A percentile compares a stretch with the other conserved stretches of the same genome.
phyloP scores from a whole-genome alignment of 2,113 vertebrate species.

The Ctenodactylus gundi region DNA sequence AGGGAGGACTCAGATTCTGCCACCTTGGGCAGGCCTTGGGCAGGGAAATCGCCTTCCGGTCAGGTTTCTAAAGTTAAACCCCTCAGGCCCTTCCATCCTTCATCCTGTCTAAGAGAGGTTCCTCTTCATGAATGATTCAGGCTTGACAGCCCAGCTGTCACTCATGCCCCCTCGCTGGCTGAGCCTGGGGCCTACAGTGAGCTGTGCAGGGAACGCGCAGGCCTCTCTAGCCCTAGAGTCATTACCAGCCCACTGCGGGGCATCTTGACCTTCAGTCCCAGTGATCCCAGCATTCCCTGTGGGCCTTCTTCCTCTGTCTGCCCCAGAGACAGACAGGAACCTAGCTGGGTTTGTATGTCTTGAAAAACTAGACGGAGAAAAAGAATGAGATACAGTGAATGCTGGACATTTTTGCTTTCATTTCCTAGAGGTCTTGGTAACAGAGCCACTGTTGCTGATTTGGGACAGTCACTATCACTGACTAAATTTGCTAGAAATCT shows the following conservation, averaged over 20 bases:
- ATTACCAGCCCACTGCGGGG: accelerated
- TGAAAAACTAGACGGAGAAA: not conserved
- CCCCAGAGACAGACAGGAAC: not conserved
- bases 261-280: not conserved
- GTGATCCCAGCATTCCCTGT: too few relatives aligned
- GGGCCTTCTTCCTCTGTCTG: not conserved
- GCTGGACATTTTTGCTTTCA: not conserved
- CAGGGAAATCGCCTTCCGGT: not conserved
- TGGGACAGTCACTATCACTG: not conserved
- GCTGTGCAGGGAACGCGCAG: accelerated
- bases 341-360: not conserved
- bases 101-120: not conserved
- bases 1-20: not conserved
- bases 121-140: not conserved
- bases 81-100: not conserved
- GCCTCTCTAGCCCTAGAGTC: not conserved
- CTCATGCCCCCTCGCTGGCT: not conserved
- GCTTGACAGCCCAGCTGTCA: not conserved
- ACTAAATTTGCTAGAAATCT: not conserved
- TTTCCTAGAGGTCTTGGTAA: not conserved
- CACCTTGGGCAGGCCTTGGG: not conserved
- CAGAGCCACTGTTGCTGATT: not conserved
- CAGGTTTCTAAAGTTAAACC: not conserved
- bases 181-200: not conserved
- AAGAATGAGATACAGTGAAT: not conserved